Conservation (phyloP, 2,113 vertebrate genomes). For the Caranx melampygus region DNA sequence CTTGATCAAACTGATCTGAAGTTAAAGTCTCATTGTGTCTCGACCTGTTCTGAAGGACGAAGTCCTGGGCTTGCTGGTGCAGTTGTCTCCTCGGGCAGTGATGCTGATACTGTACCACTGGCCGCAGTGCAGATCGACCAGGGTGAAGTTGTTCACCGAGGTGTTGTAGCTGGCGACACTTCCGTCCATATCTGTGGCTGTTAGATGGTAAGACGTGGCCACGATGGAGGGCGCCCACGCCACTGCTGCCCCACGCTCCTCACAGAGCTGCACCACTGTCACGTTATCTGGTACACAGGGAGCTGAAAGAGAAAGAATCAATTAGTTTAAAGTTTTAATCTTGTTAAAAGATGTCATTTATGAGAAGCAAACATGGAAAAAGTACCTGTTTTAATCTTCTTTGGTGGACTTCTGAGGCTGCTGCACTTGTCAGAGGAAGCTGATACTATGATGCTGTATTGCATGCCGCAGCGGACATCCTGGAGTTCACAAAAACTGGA, state of each 20-base stretch:
- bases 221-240: conserved; percentile 74
- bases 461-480: conserved; percentile 67
- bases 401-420: conserved; percentile 80
- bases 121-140: conserved; percentile 77
- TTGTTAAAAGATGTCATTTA: not conserved
- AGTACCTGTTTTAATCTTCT: conserved; percentile 79
- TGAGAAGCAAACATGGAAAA: not conserved
- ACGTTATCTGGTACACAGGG: conserved; percentile 81
- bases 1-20: too few relatives aligned
- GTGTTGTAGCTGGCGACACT: conserved; percentile 56
- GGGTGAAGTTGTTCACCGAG: conserved; percentile 70
- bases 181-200: conserved; percentile 68
- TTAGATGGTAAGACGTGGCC: conserved; percentile 75
- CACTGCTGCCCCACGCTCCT: conserved; percentile 50
- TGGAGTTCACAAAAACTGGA: conserved; percentile 73
- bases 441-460: conserved; percentile 82
- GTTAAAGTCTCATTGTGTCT: not conserved
- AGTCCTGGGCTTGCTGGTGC: conserved; percentile 67
- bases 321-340: not conserved
- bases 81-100: conserved; percentile 70
- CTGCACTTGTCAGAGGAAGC: conserved; percentile 82
- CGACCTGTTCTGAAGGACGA: conserved; percentile 75
- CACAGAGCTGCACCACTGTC: conserved; percentile 55
- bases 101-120: conserved; percentile 72
- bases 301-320: conserved; percentile 56